Percentiles rank a stretch among this genome's conserved stretches.
Evolutionary conservation across 2,888 invertebrate species (phyloP).

Genomic region (Nipponacmea schrenckii): DNA sequence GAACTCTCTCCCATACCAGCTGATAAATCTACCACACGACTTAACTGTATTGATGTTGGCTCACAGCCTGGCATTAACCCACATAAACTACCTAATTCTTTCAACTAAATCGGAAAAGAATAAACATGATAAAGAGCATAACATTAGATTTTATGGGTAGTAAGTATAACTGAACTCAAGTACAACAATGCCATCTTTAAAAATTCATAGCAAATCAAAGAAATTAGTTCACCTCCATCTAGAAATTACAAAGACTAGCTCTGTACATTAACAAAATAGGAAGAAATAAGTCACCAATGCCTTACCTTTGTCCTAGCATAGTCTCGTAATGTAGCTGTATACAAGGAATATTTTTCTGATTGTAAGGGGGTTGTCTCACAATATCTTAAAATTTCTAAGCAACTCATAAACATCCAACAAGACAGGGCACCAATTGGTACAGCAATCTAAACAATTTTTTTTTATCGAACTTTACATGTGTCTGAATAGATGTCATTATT

Average conservation of each 20-base stretch:
- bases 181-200: background rate
- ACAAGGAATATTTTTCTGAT: constrained; percentile 80
- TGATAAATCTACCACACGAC: constrained; percentile 88
- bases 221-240: background rate
- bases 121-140: background rate
- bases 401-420: constrained; percentile 93
- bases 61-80: constrained; percentile 85
- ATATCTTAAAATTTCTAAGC: constrained; percentile 86
- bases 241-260: no score
- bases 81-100: constrained; percentile 87
- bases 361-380: constrained; percentile 71
- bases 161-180: background rate
- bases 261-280: no score
- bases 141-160: background rate
- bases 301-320: constrained; percentile 85
- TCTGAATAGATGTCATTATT: no score
- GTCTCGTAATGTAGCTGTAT: constrained; percentile 88
- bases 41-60: constrained; percentile 88
- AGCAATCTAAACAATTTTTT: constrained; percentile 69
- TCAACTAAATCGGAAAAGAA: constrained; percentile 71
- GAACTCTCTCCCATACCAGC: constrained; percentile 78
- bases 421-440: constrained; percentile 85
- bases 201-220: background rate
- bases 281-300: no score
- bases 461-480: background rate